These are phyloP conservation scores for Hydra vulgaris DNA, from an alignment of 30 jellyfish, hydroid and myxozoan species.

Conservation along the genomic window DNA sequence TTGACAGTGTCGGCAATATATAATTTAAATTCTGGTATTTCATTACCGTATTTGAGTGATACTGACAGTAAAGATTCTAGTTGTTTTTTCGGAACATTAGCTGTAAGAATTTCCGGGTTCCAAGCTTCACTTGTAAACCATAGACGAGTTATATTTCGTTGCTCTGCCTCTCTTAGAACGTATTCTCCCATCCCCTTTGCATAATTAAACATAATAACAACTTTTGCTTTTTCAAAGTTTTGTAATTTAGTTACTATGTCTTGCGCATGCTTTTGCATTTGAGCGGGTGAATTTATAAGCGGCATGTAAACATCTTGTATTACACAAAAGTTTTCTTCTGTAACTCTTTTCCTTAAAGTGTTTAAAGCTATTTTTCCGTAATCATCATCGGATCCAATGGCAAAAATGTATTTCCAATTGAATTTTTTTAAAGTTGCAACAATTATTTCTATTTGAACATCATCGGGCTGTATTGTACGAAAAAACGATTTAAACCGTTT, in stretches of 20 bases:
- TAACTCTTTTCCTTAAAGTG: slow-evolving; percentile 44
- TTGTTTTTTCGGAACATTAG: slow-evolving; percentile 6
- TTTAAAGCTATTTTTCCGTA: slow-evolving; percentile 70
- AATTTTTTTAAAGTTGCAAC: slow-evolving; percentile 45
- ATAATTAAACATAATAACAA: slow-evolving; percentile 57
- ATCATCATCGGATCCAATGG: slow-evolving; percentile 86
- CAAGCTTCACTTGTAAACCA: slow-evolving; percentile 96
- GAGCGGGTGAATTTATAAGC: neutral
- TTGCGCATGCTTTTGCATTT: slow-evolving; percentile 12
- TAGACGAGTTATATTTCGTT: slow-evolving; percentile 32
- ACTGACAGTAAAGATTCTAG: slow-evolving; percentile 16
- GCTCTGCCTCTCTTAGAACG: slow-evolving; percentile 63
- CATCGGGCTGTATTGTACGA: slow-evolving; percentile 83
- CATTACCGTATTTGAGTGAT: slow-evolving; percentile 19
- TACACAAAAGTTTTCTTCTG: slow-evolving; percentile 49
- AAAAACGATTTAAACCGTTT: slow-evolving; percentile 46
- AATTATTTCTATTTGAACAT: slow-evolving; percentile 55
- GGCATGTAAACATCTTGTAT: slow-evolving; percentile 42
- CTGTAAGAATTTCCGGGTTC: slow-evolving; percentile 35
- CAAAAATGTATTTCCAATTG: slow-evolving; percentile 66
- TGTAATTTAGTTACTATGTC: slow-evolving; percentile 25
- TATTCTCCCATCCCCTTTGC: slow-evolving; percentile 45
- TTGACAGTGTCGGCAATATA: slow-evolving; percentile 32
- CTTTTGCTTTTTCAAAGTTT: slow-evolving; percentile 42
- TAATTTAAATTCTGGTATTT: slow-evolving; percentile 32